Evolutionary conservation across 2,888 invertebrate species (phyloP), one percentile per base, ranked within the genome.

Genomic region (Cephus rjabovi): DNA sequence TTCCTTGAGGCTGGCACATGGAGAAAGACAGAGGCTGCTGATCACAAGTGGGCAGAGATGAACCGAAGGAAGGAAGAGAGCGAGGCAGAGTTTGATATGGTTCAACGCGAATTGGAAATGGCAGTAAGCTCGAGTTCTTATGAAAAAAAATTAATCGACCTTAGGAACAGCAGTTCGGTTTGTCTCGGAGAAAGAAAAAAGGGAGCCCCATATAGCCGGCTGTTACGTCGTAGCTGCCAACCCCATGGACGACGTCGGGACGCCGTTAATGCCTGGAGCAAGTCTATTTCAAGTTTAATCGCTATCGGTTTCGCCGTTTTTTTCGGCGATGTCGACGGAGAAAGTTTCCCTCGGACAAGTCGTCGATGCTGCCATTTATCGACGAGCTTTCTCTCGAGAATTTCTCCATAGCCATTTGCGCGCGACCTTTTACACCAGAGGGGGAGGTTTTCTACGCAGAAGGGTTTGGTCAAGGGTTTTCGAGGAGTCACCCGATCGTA

Each of bases 1-100:
- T 40, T 40, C 15, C 2, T 56, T 1, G 23, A 56, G 56, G 2
- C 2, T 23, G 23, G 23, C 23, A 23, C 1, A 0, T 40, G 40
- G 40, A 40, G 23, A 40, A 23, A 40, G 40, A 40, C 23, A 23
- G 40, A 9, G 23, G 23, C 23, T 23, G 23, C 40, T 2, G 15
- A 56, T 23, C 15, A 34, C 70, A 73, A 73, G 69, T 78, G 80
- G 75, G 78, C 76, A 73, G 80, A 81, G 80, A 82, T 76, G 77
- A 76, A 75, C 74, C 56, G 74, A 69, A 71, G n/a, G 76, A n/a
- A 35, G 69, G 70, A 68, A 73, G 30, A 34, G 33, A 73, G 37
- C 71, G 74, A 70, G 56, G 15, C 15, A 15, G 1, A 56, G 56
- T 23, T 56, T 9, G 23, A 56, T 0, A 23, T 2, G 56, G 2